Evolutionary conservation across 2,888 invertebrate species (phyloP), one percentile per base, ranked within the genome.

Genomic region (Sipha maydis): DNA sequence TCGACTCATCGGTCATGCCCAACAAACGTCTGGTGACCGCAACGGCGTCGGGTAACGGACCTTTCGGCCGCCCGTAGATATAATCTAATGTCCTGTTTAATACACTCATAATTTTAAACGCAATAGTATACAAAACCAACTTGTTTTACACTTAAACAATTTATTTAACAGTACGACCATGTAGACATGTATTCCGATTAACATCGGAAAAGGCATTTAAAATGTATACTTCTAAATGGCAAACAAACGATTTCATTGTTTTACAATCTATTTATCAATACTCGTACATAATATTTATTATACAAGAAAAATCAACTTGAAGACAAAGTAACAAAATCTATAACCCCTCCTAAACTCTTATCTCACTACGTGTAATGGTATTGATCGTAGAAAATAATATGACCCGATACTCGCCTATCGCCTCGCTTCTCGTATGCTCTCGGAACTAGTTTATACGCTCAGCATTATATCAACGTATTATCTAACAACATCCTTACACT

Each of bases 1-100:
- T 90, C 17, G 89, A 76, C 75, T 89, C 89, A 1, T 80, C 86
- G 25, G 89, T 89, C 89, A 89, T 89, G 75, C 85, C 89, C 77
- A 89, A 71, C n/a, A 88, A 34, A 38, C 82, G 82, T 48, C 88
- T 88, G 34, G 80, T 67, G 61, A 41, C 9, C 34, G 80, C 80
- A 8, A 88, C 11, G 25, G 75, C 88, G 3, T 88, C 75, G 19
- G 88, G 75, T 19, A 88, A 31, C 31, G 88, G 82, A 17, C 88
- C 88, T n/a, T 82, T 61, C 19, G 88, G 88, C 61, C 88, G 28
- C 17, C n/a, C 21, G 48, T 88, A 82, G 76, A 48, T 34, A 31
- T n/a, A 2, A 0, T 80, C 41, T 14, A 34, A 75, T 28, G 48
- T 75, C 80, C 80, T 88, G 41, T 41, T 34, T 28, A 31, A 14